Evolutionary conservation across 2,888 invertebrate species (phyloP).

Genomic region (Baronia brevicornis): DNA sequence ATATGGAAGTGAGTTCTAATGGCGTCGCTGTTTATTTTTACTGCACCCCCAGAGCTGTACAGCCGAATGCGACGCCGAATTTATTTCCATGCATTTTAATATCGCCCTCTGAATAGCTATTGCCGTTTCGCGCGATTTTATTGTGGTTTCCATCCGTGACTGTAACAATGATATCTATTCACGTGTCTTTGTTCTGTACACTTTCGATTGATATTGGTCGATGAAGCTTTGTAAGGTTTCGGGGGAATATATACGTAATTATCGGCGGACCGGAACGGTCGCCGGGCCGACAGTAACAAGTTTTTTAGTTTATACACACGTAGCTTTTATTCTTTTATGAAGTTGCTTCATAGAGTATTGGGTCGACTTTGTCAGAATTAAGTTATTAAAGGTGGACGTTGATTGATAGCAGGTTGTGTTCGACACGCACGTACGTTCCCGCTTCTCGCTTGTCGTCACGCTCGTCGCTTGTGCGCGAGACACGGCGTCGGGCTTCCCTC

Average conservation of each 20-base stretch:
- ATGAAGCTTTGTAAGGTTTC: slow-evolving; percentile 56
- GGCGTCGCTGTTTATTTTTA: slow-evolving; percentile 77
- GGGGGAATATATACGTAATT: slow-evolving; percentile 45
- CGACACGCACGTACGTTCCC: slow-evolving; percentile 49
- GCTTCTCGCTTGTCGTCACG: background rate
- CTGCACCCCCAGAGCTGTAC: slow-evolving; percentile 72
- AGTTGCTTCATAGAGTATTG: slow-evolving; percentile 37
- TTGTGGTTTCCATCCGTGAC: slow-evolving; percentile 55
- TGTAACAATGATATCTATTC: slow-evolving; percentile 25
- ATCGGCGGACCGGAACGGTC: slow-evolving; percentile 35
- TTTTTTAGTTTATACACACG: slow-evolving; percentile 32
- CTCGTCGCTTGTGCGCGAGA: slow-evolving; percentile 15
- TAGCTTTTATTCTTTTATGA: slow-evolving; percentile 53
- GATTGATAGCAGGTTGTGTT: slow-evolving; percentile 58
- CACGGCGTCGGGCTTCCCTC: slow-evolving; percentile 29
- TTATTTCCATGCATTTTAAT: slow-evolving; percentile 77
- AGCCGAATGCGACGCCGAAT: slow-evolving; percentile 77
- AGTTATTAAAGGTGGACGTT: slow-evolving; percentile 65
- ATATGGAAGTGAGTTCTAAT: slow-evolving; percentile 78
- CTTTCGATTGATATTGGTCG: slow-evolving; percentile 58
- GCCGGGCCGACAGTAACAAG: slow-evolving; percentile 46
- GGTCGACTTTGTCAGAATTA: slow-evolving; percentile 57
- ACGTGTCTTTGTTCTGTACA: slow-evolving; percentile 56
- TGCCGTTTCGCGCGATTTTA: slow-evolving; percentile 73
- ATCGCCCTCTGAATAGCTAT: slow-evolving; percentile 75